Evolutionary conservation across 2,888 invertebrate species (phyloP), one percentile per base, ranked within the genome.

Genomic region (Tanypteryx hageni): DNA sequence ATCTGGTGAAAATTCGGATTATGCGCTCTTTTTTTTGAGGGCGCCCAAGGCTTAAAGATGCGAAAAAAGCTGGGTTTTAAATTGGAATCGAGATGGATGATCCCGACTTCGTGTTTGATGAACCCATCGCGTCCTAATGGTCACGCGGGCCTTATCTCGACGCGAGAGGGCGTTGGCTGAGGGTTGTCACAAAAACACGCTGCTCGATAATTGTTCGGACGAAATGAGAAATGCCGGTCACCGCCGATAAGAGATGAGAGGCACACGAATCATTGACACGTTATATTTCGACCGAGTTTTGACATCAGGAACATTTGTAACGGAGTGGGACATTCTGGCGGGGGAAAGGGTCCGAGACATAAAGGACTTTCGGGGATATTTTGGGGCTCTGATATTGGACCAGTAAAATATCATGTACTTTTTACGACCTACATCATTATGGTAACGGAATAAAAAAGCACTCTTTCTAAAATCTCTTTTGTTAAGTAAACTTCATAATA

Each of bases 181-280:
- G n/a, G 61, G 89, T 64, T 89, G 89, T 64, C 89, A 89, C 64
- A 89, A 89, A 89, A 89, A 89, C 89, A 89, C 64, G 89, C 57
- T 64, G 64, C 89, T 64, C 56, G 89, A 89, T 89, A 89, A 89
- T 89, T 89, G 89, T 89, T 89, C 89, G 89, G 64, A 89, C 89
- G 89, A 89, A 89, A 89, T 89, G 89, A 89, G 89, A 89, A 89
- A 89, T 89, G 89, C 11, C 22, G n/a, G 61, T 44, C 89, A 44
- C 9, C 44, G 89, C 14, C 89, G 89, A 89, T 89, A 89, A 89
- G 89, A 64, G 89, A 89, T 89, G 89, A 89, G 89, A 64, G 89
- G 61, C 89, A 89, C 89, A 89, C 89, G 89, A 89, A 89, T 89
- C 89, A 89, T 89, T 89, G 89, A 68, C 89, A 89, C 44, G 64